These are phyloP conservation scores for Alviniconcha marisindica DNA, from an alignment of 1,140 invertebrate species.

Conservation along the genomic window DNA sequence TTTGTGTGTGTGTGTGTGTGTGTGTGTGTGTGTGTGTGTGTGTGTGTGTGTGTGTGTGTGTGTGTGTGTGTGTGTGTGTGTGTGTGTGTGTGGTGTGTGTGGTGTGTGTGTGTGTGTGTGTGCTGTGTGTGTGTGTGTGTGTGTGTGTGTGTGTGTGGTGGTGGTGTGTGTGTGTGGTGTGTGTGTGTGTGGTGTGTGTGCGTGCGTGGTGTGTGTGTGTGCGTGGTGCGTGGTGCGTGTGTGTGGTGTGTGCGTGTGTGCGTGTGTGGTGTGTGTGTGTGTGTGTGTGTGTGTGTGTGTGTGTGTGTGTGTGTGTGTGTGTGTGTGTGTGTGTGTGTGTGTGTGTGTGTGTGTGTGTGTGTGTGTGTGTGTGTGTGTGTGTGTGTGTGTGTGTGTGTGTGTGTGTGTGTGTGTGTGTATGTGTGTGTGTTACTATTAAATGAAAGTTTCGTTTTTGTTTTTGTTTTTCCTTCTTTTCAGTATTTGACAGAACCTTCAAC, in stretches of 20 bases:
- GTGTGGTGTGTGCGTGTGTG: not conserved
- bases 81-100: too few relatives aligned
- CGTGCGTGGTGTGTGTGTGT: too few relatives aligned
- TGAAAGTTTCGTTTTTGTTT: too few relatives aligned
- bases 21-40: conserved; percentile 5
- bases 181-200: too few relatives aligned
- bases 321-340: not conserved
- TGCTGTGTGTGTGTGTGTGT: too few relatives aligned
- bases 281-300: not conserved
- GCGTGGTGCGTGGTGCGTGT: not conserved
- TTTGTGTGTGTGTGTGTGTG: not conserved
- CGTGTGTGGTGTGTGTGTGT: not conserved
- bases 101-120: too few relatives aligned
- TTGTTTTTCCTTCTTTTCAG: too few relatives aligned
- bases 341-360: not conserved
- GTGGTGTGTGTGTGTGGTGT: too few relatives aligned
- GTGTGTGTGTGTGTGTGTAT: conserved; percentile 5
- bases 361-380: conserved; percentile 18
- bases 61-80: not conserved
- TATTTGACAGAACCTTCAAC: too few relatives aligned
- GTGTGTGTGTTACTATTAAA: not conserved
- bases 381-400: conserved; percentile 4
- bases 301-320: not conserved
- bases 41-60: conserved; percentile 5
- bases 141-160: too few relatives aligned